Evolutionary conservation across 2,797 vertebrate genomes (phyloP).

Genomic region (Schizothorax lantsangensis): DNA sequence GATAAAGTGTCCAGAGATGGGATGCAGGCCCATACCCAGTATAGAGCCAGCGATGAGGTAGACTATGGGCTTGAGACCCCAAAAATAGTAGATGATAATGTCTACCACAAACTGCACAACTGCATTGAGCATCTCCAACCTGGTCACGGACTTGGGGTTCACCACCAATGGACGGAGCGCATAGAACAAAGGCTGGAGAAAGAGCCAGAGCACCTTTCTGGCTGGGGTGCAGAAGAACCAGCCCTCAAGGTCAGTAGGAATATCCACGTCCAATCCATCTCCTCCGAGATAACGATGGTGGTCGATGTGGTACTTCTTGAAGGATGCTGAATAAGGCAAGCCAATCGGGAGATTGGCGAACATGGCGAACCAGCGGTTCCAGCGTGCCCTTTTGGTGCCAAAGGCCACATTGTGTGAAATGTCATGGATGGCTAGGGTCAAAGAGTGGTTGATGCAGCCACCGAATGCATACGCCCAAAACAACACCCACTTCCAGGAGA

Average conservation of each 20-base stretch:
- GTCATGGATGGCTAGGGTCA: constrained; percentile 96
- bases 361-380: constrained; percentile 95
- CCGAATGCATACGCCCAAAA: constrained; percentile 96
- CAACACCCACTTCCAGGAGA: constrained; percentile 95
- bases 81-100: constrained; percentile 82
- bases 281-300: constrained; percentile 97
- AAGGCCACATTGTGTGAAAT: constrained; percentile 98
- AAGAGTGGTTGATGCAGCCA: constrained; percentile 94
- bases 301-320: constrained; percentile 98
- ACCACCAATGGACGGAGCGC: constrained; percentile 88
- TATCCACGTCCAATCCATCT: constrained; percentile 89
- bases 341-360: constrained; percentile 96
- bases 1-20: constrained; percentile 97
- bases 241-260: constrained; percentile 91
- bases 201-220: constrained; percentile 93
- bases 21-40: constrained; percentile 93
- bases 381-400: constrained; percentile 84
- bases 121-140: constrained; percentile 88
- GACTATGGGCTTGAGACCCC: constrained; percentile 89
- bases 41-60: constrained; percentile 92
- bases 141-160: constrained; percentile 89
- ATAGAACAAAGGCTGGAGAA: constrained; percentile 91
- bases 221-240: constrained; percentile 94
- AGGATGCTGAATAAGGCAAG: constrained; percentile 92
- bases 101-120: constrained; percentile 83